A percentile compares a stretch with the other conserved stretches of the same genome.
Conservation (phyloP, 2,888 invertebrate species). For the Branchellion lobata region DNA sequence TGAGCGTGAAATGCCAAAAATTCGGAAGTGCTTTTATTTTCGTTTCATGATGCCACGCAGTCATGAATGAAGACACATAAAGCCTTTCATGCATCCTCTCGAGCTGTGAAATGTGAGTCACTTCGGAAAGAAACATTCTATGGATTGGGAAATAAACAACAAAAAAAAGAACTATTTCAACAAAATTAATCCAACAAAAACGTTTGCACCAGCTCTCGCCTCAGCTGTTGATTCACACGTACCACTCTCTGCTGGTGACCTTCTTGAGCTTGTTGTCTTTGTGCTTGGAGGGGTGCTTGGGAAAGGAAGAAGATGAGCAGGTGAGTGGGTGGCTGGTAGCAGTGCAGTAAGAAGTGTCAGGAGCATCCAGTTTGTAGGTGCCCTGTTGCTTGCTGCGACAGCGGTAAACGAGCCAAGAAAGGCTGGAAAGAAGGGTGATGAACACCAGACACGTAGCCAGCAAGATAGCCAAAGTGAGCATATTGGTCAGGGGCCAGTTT, state of each 20-base stretch:
- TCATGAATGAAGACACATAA: too few relatives aligned
- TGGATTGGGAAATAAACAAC: too few relatives aligned
- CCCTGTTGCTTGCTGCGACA: slow-evolving; percentile 37
- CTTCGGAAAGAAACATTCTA: too few relatives aligned
- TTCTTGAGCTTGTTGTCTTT: slow-evolving; percentile 17
- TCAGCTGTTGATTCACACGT: too few relatives aligned
- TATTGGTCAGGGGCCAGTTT: background rate
- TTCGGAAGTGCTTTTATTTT: too few relatives aligned
- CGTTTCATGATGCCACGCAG: too few relatives aligned
- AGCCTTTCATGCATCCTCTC: too few relatives aligned
- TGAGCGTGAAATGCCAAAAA: too few relatives aligned
- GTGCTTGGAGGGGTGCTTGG: slow-evolving; percentile 2
- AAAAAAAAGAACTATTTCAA: too few relatives aligned
- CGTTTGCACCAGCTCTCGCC: too few relatives aligned
- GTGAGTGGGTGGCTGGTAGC: slow-evolving; percentile 12
- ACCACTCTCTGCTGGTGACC: slow-evolving; percentile 43
- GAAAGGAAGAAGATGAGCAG: background rate
- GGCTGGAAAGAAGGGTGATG: slow-evolving; percentile 22
- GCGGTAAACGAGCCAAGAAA: slow-evolving; percentile 40
- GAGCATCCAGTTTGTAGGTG: slow-evolving; percentile 44
- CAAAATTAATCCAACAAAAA: too few relatives aligned
- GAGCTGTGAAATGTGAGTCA: too few relatives aligned
- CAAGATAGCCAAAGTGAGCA: background rate
- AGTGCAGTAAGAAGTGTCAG: slow-evolving; percentile 27
- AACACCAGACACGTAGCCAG: background rate